These are phyloP conservation scores for Orius insidiosus DNA, from an alignment of 1,140 invertebrate genomes.

Conservation along the genomic window DNA sequence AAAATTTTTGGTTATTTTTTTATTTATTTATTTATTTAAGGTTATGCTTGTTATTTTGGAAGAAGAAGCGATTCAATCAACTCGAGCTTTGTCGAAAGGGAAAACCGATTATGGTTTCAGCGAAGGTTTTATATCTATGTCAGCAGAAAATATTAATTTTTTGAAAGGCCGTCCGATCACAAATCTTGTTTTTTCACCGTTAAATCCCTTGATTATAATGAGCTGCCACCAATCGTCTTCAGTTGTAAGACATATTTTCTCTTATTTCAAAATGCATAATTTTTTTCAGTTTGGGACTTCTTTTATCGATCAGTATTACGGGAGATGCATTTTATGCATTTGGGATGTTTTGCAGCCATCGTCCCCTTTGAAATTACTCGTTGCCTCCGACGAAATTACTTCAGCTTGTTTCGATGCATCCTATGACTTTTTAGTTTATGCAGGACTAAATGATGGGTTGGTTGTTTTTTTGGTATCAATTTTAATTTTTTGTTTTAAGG, in stretches of 20 bases:
- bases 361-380: slow-evolving; percentile 5
- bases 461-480: too few relatives aligned
- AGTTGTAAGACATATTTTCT: slow-evolving; percentile 1
- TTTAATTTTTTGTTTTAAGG: too few relatives aligned
- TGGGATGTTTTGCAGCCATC: slow-evolving; percentile 12
- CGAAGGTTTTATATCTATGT: slow-evolving; percentile 7
- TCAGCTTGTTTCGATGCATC: slow-evolving; percentile 9
- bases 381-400: slow-evolving; percentile 7
- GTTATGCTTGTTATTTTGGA: slow-evolving; percentile 8
- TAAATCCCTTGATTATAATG: background rate
- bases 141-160: slow-evolving; percentile 7
- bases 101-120: slow-evolving; percentile 8
- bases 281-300: background rate
- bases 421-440: slow-evolving; percentile 9
- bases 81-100: background rate
- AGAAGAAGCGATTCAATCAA: slow-evolving; percentile 9
- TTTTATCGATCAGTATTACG: too few relatives aligned
- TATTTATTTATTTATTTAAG: background rate
- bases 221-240: background rate
- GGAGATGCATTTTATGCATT: slow-evolving; percentile 4
- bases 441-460: slow-evolving; percentile 11
- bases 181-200: slow-evolving; percentile 10
- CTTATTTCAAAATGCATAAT: background rate
- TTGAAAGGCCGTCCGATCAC: slow-evolving; percentile 5
- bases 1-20: too few relatives aligned